Conservation (phyloP, 1,140 invertebrate genomes). For the Homalodisca vitripennis region DNA sequence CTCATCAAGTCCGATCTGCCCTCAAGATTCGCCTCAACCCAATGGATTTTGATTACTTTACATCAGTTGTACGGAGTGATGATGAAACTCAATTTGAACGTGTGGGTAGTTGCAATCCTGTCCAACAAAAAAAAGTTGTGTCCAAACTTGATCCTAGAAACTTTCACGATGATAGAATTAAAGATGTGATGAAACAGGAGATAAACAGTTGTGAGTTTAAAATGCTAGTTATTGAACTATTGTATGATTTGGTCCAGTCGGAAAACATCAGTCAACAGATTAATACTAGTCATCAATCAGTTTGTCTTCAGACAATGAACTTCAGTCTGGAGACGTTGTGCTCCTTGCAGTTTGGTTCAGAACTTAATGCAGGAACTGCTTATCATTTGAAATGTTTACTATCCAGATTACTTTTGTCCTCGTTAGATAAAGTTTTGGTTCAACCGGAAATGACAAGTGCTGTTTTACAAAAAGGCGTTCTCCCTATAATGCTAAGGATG, state of each 20-base stretch:
- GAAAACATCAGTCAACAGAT: slow-evolving; percentile 43
- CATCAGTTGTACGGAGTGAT: slow-evolving; percentile 55
- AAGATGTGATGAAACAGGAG: slow-evolving; percentile 53
- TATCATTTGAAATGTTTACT: slow-evolving; percentile 57
- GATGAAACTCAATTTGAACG: slow-evolving; percentile 49
- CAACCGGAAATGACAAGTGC: slow-evolving; percentile 57
- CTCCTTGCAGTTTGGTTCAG: slow-evolving; percentile 58
- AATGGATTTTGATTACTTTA: slow-evolving; percentile 67
- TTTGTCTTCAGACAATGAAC: slow-evolving; percentile 59
- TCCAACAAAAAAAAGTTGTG: slow-evolving; percentile 36
- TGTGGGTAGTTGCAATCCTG: slow-evolving; percentile 28
- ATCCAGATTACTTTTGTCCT: slow-evolving; percentile 57
- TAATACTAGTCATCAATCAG: slow-evolving; percentile 40
- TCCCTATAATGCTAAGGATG: slow-evolving; percentile 60
- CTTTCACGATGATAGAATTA: slow-evolving; percentile 55
- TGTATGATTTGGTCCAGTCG: slow-evolving; percentile 57
- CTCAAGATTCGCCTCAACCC: slow-evolving; percentile 57
- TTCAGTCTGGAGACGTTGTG: slow-evolving; percentile 61
- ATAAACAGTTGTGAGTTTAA: slow-evolving; percentile 59
- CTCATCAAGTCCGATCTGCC: neutral
- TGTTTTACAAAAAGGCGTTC: slow-evolving; percentile 59
- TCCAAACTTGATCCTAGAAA: slow-evolving; percentile 52
- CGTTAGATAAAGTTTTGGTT: slow-evolving; percentile 57
- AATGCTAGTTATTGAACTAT: slow-evolving; percentile 57
- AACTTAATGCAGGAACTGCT: slow-evolving; percentile 41